phyloP scores from a whole-genome alignment of 2,113 vertebrate genomes.

The Hystrix cristata region DNA sequence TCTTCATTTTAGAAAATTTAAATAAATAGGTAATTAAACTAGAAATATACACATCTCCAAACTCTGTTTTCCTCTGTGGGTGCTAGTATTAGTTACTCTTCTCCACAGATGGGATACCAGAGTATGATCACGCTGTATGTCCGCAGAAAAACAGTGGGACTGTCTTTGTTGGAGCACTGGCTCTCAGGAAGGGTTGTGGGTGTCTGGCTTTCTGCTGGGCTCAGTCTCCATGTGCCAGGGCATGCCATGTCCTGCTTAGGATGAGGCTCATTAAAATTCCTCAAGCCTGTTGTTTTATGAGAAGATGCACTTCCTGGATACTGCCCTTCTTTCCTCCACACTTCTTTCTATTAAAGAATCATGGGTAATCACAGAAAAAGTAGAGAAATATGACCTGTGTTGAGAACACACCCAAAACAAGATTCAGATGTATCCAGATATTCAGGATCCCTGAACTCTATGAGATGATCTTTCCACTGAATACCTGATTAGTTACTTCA shows the following conservation, averaged over 20 bases:
- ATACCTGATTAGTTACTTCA: background rate
- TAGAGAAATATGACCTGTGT: rapidly evolving
- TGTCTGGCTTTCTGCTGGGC: rapidly evolving
- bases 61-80: background rate
- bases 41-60: background rate
- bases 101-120: background rate
- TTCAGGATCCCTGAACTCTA: background rate
- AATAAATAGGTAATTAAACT: background rate
- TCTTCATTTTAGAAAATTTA: constrained; percentile 13
- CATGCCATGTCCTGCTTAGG: background rate
- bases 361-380: rapidly evolving
- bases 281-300: rapidly evolving
- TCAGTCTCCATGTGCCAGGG: background rate
- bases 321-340: rapidly evolving
- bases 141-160: background rate
- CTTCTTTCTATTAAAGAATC: background rate
- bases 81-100: background rate
- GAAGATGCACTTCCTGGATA: background rate
- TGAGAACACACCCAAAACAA: background rate
- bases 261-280: background rate
- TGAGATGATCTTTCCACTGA: background rate
- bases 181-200: rapidly evolving
- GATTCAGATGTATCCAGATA: background rate
- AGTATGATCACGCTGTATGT: too few relatives aligned
- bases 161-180: too few relatives aligned